Percentiles rank a stretch among this genome's conserved stretches.
These are phyloP conservation scores for Psammodynastes pulverulentus DNA, from an alignment of 2,113 vertebrate genomes.

Conservation along the genomic window DNA sequence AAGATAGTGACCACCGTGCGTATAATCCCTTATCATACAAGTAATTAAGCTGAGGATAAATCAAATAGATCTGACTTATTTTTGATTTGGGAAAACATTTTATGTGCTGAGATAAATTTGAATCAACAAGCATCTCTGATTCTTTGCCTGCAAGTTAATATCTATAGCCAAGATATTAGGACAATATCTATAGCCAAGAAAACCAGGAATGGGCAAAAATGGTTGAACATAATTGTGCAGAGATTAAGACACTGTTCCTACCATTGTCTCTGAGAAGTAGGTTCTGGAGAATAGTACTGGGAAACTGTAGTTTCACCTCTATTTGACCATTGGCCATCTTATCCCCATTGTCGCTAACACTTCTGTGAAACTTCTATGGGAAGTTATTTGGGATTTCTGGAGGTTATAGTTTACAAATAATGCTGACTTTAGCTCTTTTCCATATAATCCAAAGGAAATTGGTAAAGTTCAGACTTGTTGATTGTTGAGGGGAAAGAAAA, in stretches of 20 bases:
- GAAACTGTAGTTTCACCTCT: background rate
- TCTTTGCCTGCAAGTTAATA: background rate
- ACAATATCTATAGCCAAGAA: no score
- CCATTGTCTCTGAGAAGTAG: background rate
- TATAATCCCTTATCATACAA: background rate
- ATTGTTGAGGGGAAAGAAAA: background rate
- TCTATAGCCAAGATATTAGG: background rate
- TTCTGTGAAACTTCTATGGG: background rate
- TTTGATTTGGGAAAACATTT: background rate
- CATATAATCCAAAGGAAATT: background rate
- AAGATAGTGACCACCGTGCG: background rate
- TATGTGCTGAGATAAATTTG: background rate
- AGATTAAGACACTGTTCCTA: background rate
- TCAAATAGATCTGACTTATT: background rate
- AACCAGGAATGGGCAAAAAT: background rate
- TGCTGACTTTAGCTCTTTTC: background rate
- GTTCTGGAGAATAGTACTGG: background rate
- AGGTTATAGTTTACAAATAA: background rate
- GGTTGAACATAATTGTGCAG: background rate
- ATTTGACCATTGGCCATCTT: background rate
- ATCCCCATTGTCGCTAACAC: background rate
- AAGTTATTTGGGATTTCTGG: background rate
- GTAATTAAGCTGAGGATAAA: background rate
- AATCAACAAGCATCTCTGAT: background rate
- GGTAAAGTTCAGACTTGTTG: background rate